Conservation (phyloP, 2,797 vertebrate genomes). For the Xerus rutilus region DNA sequence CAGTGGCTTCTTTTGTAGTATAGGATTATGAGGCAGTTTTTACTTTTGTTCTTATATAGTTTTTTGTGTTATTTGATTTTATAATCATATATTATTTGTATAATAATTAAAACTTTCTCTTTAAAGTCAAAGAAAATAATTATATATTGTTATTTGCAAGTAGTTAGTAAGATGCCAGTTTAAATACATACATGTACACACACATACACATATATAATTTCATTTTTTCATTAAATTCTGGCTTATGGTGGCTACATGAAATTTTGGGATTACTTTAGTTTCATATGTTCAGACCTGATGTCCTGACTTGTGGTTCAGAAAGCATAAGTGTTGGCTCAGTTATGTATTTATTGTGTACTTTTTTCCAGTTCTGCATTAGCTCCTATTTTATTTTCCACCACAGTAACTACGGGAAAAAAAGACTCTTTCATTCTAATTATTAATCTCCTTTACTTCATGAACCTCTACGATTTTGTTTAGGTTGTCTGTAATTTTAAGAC, state of each 20-base stretch:
- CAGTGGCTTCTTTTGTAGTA: not conserved
- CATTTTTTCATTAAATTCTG: not conserved
- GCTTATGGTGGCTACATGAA: not conserved
- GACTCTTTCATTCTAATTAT: not conserved
- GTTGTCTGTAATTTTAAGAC: not conserved
- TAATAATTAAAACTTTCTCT: not conserved
- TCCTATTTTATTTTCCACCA: not conserved
- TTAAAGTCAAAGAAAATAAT: not conserved
- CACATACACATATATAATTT: not conserved
- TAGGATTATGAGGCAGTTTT: not conserved
- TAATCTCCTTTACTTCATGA: not conserved
- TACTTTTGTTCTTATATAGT: not conserved
- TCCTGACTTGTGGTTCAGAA: constrained; percentile 6
- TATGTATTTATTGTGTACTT: not conserved
- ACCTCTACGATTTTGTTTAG: not conserved
- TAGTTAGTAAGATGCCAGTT: not conserved
- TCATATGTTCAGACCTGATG: not conserved
- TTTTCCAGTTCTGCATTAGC: not conserved
- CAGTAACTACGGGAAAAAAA: not conserved
- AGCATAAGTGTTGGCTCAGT: not conserved
- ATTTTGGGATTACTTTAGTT: not conserved
- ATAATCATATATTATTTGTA: not conserved
- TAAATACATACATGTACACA: not conserved
- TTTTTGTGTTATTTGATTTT: constrained; percentile 57
- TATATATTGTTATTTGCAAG: constrained; percentile 46